Evolutionary conservation across 2,888 invertebrate genomes (phyloP), one percentile per base, ranked within the genome.

Genomic region (Calameuta idolon): DNA sequence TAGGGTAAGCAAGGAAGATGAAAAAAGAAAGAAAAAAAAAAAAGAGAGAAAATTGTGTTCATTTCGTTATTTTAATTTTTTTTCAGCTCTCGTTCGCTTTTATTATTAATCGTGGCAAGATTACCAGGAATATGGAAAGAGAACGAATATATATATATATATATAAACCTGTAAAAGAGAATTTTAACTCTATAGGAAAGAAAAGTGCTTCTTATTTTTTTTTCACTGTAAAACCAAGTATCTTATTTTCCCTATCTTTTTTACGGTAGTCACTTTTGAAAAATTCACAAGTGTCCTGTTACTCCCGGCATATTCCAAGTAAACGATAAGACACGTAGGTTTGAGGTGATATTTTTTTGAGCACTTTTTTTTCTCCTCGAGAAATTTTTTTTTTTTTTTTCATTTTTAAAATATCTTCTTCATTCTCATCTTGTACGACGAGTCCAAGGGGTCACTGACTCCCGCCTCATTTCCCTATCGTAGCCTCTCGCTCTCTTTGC

Each of bases 41-140:
- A 34, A 34, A 76, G 5, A 55, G n/a, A 73, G 35, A 69, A 76
- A 73, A 73, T 69, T 69, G 76, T 74, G 15, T 55, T 23, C 23
- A 0, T 55, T 55, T 23, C 9, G 23, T 23, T 23, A 55, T 55
- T 55, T 55, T 55, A 2, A 55, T 23, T 55, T 55, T 55, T 9
- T 2, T 55, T 0, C 23, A n/a, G 9, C 5, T 55, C 55, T 55
- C 55, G 55, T 23, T 23, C 23, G 23, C 55, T 55, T 23, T 55
- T 55, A 55, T 23, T 55, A 23, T 55, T 23, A 23, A 23, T 23
- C 55, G 9, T 23, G 55, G 23, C 55, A 23, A 23, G 23, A 55
- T 55, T 55, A 9, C 55, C 1, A 23, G 55, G 23, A 55, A 55
- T 9, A 55, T 23, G 23, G 40, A 40, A 15, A 40, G 4, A 40